Conservation (phyloP, 1,140 invertebrate genomes). For the Caenorhabditis latens region DNA sequence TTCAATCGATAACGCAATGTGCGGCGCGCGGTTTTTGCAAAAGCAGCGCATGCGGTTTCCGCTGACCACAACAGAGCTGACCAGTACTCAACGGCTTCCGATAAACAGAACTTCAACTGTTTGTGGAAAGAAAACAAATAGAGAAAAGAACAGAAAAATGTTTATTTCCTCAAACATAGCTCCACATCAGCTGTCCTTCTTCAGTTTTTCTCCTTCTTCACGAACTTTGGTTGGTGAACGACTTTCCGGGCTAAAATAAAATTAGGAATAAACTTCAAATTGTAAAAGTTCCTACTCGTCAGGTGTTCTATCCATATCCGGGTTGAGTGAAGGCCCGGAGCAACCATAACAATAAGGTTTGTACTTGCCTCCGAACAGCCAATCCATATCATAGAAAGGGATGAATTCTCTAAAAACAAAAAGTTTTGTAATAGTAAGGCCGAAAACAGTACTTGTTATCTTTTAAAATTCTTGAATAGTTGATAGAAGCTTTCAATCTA, state of each 20-base stretch:
- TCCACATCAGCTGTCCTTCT: not conserved
- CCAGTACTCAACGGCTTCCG: not conserved
- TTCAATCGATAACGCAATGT: slow-evolving; percentile 25
- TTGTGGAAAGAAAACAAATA: not conserved
- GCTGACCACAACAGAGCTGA: not conserved
- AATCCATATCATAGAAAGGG: slow-evolving; percentile 33
- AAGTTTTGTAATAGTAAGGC: not conserved
- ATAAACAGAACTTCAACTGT: too few species aligned
- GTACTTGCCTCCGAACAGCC: slow-evolving; percentile 31
- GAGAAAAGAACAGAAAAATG: not conserved
- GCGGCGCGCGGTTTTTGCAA: slow-evolving; percentile 29
- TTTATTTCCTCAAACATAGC: not conserved
- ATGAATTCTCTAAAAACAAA: slow-evolving; percentile 34
- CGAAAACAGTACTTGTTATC: not conserved
- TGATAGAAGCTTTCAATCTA: slow-evolving; percentile 18
- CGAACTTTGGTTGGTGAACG: slow-evolving; percentile 13
- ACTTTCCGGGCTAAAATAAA: slow-evolving; percentile 4
- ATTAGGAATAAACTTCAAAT: not conserved
- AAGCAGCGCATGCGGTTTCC: not conserved
- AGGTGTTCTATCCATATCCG: slow-evolving; percentile 27
- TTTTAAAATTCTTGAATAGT: slow-evolving; percentile 14
- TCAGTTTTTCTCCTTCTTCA: slow-evolving; percentile 1
- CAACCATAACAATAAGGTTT: slow-evolving; percentile 35
- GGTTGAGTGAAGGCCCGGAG: not conserved
- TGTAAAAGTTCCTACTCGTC: not conserved